Evolutionary conservation across 1,140 invertebrate species (phyloP).

Genomic region (Lepidurus arcticus): DNA sequence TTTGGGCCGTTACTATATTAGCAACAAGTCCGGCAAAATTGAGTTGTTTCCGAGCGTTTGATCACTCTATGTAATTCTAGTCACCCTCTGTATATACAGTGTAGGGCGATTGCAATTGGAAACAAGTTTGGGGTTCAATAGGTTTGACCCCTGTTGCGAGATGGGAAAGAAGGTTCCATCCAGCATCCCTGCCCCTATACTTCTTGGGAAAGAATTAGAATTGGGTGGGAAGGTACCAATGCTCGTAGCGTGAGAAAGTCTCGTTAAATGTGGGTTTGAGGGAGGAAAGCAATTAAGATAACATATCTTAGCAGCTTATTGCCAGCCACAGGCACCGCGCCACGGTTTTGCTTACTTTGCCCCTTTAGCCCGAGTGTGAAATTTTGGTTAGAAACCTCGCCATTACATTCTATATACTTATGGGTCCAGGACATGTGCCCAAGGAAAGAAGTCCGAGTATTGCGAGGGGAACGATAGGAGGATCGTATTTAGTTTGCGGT

Average conservation of each 20-base stretch:
- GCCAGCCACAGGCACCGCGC: constrained; percentile 6
- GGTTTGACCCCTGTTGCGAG: not conserved
- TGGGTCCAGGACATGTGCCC: too few species aligned
- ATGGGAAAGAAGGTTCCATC: not conserved
- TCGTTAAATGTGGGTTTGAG: constrained; percentile 2
- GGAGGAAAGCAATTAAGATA: constrained; percentile 19
- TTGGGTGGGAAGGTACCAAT: not conserved
- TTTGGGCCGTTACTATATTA: not conserved
- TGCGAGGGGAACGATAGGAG: not conserved
- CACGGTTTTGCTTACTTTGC: not conserved
- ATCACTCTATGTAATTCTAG: not conserved
- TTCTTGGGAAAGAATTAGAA: not conserved
- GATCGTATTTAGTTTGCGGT: constrained; percentile 6
- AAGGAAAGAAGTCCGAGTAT: too few species aligned
- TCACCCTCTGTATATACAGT: not conserved
- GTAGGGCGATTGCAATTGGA: not conserved
- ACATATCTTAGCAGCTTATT: constrained; percentile 18
- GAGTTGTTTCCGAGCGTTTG: not conserved
- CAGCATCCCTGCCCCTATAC: not conserved
- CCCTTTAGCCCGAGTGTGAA: not conserved
- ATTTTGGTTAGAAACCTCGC: not conserved
- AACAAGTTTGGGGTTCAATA: not conserved
- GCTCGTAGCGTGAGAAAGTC: constrained; percentile 8
- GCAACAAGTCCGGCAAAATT: not conserved
- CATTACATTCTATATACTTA: too few species aligned